Conservation (phyloP, 2,797 vertebrate species). For the Anableps anableps region DNA sequence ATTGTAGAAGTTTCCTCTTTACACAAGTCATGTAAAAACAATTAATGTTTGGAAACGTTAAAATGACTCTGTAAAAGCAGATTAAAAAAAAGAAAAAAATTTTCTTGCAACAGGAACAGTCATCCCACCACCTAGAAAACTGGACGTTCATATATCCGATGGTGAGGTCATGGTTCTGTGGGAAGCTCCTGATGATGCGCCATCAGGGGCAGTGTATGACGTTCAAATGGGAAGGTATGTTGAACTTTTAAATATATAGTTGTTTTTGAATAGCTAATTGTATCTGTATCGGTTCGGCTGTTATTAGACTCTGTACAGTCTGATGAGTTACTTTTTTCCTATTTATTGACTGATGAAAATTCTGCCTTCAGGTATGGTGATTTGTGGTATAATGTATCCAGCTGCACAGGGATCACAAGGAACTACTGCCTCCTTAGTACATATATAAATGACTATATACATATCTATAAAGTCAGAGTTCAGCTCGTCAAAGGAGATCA, state of each 20-base stretch:
- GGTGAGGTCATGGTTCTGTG: conserved; percentile 68
- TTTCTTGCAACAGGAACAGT: conserved; percentile 37
- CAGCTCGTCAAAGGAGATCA: conserved; percentile 35
- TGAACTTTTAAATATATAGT: conserved; percentile 6
- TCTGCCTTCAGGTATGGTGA: conserved; percentile 16
- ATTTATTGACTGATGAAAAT: conserved; percentile 16
- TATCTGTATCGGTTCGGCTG: not conserved
- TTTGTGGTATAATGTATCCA: conserved; percentile 35
- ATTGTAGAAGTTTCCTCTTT: conserved; percentile 1
- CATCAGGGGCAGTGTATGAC: conserved; percentile 56
- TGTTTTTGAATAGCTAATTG: not conserved
- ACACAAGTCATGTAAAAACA: not conserved
- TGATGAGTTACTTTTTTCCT: not conserved
- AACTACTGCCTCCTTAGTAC: conserved; percentile 59
- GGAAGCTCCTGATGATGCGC: conserved; percentile 44
- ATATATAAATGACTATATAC: not conserved
- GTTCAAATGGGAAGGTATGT: conserved; percentile 72
- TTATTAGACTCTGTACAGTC: not conserved
- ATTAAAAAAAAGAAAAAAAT: not conserved
- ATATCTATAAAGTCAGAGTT: conserved; percentile 54
- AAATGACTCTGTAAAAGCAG: not conserved
- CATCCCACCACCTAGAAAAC: conserved; percentile 11
- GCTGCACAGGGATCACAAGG: conserved; percentile 47
- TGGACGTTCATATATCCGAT: conserved; percentile 65
- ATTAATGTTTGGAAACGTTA: not conserved